Evolutionary conservation across 2,888 invertebrate species (phyloP).

Genomic region (Colostygia pectinataria): DNA sequence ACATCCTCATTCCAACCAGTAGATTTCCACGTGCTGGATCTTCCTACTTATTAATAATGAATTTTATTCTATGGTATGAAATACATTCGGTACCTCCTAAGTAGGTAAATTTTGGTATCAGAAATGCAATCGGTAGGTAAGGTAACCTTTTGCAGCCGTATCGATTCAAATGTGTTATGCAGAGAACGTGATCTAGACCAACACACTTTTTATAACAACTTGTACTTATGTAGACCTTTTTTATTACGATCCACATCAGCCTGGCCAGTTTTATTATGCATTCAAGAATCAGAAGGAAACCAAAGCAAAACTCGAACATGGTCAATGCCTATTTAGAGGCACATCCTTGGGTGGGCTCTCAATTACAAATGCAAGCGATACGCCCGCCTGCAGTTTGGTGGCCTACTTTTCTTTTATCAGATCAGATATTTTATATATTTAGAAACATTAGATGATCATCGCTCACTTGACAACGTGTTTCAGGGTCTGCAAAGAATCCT

Average conservation of each 20-base stretch:
- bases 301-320: constrained; percentile 26
- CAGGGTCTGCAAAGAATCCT: constrained; percentile 95
- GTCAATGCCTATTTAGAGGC: constrained; percentile 31
- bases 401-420: constrained; percentile 28
- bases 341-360: constrained; percentile 37
- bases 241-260: constrained; percentile 6
- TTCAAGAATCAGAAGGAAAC: constrained; percentile 12
- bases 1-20: too few species aligned
- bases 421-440: too few species aligned
- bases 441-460: constrained; percentile 12
- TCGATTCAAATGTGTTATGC: constrained; percentile 6
- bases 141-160: too few species aligned
- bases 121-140: too few species aligned
- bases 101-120: too few species aligned
- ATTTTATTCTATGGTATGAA: too few species aligned
- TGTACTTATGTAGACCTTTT: constrained; percentile 4
- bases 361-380: constrained; percentile 37
- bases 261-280: constrained; percentile 16
- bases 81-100: too few species aligned
- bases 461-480: constrained; percentile 91
- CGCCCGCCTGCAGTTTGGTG: constrained; percentile 33
- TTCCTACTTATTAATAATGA: constrained; percentile 8
- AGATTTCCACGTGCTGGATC: too few species aligned
- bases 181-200: constrained; percentile 1
- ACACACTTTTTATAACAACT: constrained; percentile 4